Evolutionary conservation across 2,797 vertebrate species (phyloP).

Genomic region (Taeniopygia guttata): DNA sequence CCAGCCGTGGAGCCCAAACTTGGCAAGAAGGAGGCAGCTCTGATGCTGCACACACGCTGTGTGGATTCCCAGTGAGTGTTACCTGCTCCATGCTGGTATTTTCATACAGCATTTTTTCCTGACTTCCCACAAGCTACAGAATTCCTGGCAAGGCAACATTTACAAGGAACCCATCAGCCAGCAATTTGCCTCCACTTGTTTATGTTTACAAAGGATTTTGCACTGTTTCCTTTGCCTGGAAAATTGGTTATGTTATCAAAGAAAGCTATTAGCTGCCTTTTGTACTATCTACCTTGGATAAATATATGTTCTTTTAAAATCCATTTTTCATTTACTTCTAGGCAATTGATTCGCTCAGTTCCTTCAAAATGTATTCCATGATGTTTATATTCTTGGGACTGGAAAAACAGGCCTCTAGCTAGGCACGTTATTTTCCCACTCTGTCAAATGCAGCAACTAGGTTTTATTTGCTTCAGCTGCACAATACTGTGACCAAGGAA

Average conservation of each 20-base stretch:
- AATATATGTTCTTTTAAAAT: neutral
- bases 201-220: conserved; percentile 28
- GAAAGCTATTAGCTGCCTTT: conserved; percentile 21
- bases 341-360: conserved; percentile 9
- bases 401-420: neutral
- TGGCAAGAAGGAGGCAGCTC: neutral
- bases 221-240: conserved; percentile 13
- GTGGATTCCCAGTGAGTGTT: neutral
- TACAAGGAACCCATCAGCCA: neutral
- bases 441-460: neutral
- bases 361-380: neutral
- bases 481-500: neutral
- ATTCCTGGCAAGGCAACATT: neutral
- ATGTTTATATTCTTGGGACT: neutral
- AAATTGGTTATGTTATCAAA: conserved; percentile 44
- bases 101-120: neutral
- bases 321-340: conserved; percentile 18
- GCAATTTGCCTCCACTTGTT: conserved; percentile 22
- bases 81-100: neutral
- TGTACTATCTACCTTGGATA: conserved; percentile 26
- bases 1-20: neutral
- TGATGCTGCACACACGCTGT: accelerated
- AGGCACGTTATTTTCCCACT: accelerated
- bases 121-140: neutral
- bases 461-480: neutral